These are phyloP conservation scores for Glaucomys volans DNA, from an alignment of 2,113 vertebrate species.

Conservation along the genomic window DNA sequence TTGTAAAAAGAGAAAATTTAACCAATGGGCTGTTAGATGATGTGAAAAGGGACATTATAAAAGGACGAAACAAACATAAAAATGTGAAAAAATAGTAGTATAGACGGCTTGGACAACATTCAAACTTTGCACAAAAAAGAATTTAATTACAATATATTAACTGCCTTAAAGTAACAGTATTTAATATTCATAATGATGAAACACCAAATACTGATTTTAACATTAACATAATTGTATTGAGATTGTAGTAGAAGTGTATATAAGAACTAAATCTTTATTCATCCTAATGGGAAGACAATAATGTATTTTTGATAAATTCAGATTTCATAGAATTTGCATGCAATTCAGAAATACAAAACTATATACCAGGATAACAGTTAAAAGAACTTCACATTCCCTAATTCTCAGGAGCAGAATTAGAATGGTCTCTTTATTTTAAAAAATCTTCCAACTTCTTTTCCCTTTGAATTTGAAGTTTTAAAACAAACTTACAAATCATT, in stretches of 20 bases:
- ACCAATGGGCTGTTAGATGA: not conserved
- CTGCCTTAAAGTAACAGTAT: not conserved
- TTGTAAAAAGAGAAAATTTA: not conserved
- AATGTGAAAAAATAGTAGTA: not conserved
- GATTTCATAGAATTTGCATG: not conserved
- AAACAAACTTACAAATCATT: not conserved
- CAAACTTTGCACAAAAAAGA: not conserved
- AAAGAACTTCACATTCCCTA: not conserved
- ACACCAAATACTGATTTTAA: not conserved
- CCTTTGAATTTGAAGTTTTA: not conserved
- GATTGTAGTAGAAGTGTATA: not conserved
- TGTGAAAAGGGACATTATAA: not conserved
- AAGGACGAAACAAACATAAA: not conserved
- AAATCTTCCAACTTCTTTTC: not conserved
- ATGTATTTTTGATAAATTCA: not conserved
- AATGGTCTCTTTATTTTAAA: not conserved
- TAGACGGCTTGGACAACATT: not conserved
- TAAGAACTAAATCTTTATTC: not conserved
- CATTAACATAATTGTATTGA: not conserved
- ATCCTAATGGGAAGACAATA: not conserved
- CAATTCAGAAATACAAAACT: slow-evolving; percentile 37
- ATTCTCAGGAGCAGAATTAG: not conserved
- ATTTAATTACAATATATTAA: not conserved
- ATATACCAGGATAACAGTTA: not conserved
- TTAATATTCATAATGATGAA: not conserved